phyloP scores from a whole-genome alignment of 2,797 vertebrate genomes.

The Pogoniulus pusillus region DNA sequence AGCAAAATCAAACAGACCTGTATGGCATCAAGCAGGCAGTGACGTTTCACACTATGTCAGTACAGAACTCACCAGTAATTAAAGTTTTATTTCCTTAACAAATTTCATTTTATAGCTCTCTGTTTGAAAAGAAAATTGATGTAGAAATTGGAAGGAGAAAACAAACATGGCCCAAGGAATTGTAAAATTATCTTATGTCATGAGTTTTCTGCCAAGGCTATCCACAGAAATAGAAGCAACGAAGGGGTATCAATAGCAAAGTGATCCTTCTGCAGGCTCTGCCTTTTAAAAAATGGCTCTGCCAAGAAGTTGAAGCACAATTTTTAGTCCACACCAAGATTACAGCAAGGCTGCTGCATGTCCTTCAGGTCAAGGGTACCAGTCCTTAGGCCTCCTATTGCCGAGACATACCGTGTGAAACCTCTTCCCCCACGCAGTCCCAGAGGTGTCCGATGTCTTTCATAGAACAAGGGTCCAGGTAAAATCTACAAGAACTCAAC shows the following conservation, averaged over 20 bases:
- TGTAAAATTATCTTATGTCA: not conserved
- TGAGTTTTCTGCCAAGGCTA: not conserved
- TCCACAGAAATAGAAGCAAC: not conserved
- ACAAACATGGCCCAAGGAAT: not conserved
- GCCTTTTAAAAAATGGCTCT: not conserved
- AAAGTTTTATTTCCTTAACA: slow-evolving; percentile 31
- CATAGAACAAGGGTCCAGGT: not conserved
- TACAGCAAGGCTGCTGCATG: not conserved
- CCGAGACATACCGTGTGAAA: not conserved
- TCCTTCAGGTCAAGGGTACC: not conserved
- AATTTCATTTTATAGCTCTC: not conserved
- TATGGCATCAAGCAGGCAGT: not conserved
- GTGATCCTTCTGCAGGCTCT: not conserved
- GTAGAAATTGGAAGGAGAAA: not conserved
- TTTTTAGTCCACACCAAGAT: not conserved
- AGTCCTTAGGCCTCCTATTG: not conserved
- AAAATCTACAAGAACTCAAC: not conserved
- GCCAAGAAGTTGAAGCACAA: not conserved
- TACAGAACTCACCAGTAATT: slow-evolving; percentile 42
- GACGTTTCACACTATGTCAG: not conserved
- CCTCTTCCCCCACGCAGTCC: not conserved
- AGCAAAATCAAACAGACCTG: not conserved
- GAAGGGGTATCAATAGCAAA: not conserved
- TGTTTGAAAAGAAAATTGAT: not conserved
- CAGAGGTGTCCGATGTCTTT: not conserved